Percentiles rank a stretch among this genome's conserved stretches.
These are phyloP conservation scores for Diabrotica undecimpunctata DNA, from an alignment of 1,140 invertebrate species.

Conservation along the genomic window DNA sequence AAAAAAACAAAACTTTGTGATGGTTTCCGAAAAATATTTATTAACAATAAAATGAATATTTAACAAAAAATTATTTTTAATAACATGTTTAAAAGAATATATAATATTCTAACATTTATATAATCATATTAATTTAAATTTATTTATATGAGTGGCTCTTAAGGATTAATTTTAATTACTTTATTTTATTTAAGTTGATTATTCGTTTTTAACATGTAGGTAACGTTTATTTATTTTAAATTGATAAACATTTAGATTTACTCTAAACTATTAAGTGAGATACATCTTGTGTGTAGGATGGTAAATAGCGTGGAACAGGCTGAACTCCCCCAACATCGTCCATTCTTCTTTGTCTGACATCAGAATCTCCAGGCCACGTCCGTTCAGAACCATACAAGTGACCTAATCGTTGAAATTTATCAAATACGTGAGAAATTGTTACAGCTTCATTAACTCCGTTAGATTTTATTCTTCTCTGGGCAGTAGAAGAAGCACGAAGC, in stretches of 20 bases:
- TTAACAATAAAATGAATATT: too few species aligned
- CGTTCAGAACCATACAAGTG: conserved; percentile 50
- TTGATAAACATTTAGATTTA: neutral
- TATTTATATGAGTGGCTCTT: too few species aligned
- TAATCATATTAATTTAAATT: too few species aligned
- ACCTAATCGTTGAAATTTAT: conserved; percentile 53
- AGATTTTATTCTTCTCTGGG: conserved; percentile 70
- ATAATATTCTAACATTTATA: too few species aligned
- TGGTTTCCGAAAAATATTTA: too few species aligned
- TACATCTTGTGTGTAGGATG: conserved; percentile 63
- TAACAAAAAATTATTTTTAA: too few species aligned
- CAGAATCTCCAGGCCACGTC: conserved; percentile 60
- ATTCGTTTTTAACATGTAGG: too few species aligned
- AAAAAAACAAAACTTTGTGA: too few species aligned
- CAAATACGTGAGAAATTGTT: conserved; percentile 73
- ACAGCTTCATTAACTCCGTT: conserved; percentile 75
- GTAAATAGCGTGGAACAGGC: conserved; percentile 58
- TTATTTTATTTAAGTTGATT: too few species aligned
- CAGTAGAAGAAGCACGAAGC: conserved; percentile 64
- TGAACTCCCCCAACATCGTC: conserved; percentile 47
- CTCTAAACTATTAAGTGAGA: conserved; percentile 64
- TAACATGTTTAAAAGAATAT: too few species aligned
- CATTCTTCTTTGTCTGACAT: conserved; percentile 50
- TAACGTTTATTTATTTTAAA: too few species aligned
- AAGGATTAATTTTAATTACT: too few species aligned